Conservation (phyloP, 2,797 vertebrate species). For the Dromococcyx pavoninus region DNA sequence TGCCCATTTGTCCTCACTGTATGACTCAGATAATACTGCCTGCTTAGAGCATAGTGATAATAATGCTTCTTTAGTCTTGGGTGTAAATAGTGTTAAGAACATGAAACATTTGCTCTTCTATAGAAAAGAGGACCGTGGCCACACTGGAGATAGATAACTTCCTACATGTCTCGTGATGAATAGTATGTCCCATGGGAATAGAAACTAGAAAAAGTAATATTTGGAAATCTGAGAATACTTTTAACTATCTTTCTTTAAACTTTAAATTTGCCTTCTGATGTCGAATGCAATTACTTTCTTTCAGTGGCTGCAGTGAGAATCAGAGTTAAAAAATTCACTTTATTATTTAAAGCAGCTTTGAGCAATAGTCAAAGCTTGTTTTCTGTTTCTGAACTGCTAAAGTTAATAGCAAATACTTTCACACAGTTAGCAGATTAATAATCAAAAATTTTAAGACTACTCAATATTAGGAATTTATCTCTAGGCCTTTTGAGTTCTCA, state of each 20-base stretch:
- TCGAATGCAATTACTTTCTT: neutral
- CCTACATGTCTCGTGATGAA: neutral
- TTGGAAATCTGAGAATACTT: neutral
- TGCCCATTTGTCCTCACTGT: neutral
- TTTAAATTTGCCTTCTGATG: constrained; percentile 3
- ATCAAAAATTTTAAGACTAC: constrained; percentile 41
- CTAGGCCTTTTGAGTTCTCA: constrained; percentile 14
- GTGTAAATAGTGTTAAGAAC: neutral
- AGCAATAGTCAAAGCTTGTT: neutral
- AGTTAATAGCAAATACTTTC: constrained; percentile 28
- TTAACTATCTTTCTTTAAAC: neutral
- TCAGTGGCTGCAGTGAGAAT: neutral
- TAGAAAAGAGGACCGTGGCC: neutral
- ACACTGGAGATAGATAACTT: neutral
- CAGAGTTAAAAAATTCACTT: constrained; percentile 16
- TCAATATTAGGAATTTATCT: constrained; percentile 64
- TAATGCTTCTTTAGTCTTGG: neutral
- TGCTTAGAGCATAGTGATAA: neutral
- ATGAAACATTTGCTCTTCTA: neutral
- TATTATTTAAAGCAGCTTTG: constrained; percentile 44
- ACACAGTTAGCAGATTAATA: constrained; percentile 52
- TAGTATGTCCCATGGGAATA: neutral
- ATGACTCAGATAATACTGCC: neutral
- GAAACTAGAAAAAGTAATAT: neutral
- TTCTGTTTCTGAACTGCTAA: constrained; percentile 11